These are phyloP conservation scores for Aurelia coerulea DNA, from an alignment of 30 jellyfish, hydroid and myxozoan genomes.

Conservation along the genomic window DNA sequence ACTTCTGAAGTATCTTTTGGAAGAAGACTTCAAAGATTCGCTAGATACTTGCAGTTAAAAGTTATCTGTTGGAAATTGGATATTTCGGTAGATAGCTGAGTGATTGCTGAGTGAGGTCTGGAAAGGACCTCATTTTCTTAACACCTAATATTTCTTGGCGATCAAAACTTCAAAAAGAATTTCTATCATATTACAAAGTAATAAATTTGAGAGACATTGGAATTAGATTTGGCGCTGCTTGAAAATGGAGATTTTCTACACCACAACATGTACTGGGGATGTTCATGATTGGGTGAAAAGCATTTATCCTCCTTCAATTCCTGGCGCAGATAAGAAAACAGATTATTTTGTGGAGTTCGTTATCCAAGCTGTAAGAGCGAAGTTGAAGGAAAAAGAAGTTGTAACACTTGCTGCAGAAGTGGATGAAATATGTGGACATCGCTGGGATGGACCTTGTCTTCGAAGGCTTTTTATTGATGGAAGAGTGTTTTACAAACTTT, in stretches of 20 bases:
- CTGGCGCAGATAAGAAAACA: slow-evolving; percentile 9
- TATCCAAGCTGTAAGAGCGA: slow-evolving; percentile 24
- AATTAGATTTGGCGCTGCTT: too few relatives aligned
- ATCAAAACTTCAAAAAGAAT: too few relatives aligned
- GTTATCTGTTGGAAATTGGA: too few relatives aligned
- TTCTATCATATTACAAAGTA: too few relatives aligned
- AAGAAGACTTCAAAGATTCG: too few relatives aligned
- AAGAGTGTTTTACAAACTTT: slow-evolving; percentile 29
- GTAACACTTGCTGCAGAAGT: slow-evolving; percentile 59
- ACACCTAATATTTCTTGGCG: too few relatives aligned
- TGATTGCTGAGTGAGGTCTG: too few relatives aligned
- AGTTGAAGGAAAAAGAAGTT: slow-evolving; percentile 39
- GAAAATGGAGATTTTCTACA: slow-evolving; percentile 45
- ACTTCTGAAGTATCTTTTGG: too few relatives aligned
- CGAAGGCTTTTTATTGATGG: slow-evolving; percentile 55
- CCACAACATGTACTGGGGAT: slow-evolving; percentile 48
- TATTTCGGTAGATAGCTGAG: too few relatives aligned
- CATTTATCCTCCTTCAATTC: slow-evolving; percentile 41
- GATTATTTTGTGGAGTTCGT: slow-evolving; percentile 36
- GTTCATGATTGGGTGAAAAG: slow-evolving; percentile 40
- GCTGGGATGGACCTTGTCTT: slow-evolving; percentile 47
- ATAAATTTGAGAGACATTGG: too few relatives aligned
- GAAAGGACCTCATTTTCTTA: too few relatives aligned
- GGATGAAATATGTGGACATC: slow-evolving; percentile 30
- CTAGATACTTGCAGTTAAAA: too few relatives aligned